These are phyloP conservation scores for Meghimatium bilineatum DNA, from an alignment of 2,888 invertebrate species.

Conservation along the genomic window DNA sequence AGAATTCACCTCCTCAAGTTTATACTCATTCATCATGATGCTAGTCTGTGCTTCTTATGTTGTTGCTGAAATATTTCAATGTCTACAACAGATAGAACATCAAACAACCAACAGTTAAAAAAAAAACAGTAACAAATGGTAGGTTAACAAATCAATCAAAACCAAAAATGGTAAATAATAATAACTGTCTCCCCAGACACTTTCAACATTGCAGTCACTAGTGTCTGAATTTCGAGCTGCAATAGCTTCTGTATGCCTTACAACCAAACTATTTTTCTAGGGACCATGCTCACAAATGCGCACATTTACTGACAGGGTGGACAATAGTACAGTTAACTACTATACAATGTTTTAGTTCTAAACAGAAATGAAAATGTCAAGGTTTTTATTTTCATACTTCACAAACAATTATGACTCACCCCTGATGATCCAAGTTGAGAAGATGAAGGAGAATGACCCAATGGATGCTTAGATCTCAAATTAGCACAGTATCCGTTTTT, in stretches of 20 bases:
- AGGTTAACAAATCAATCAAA: background rate
- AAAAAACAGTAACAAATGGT: background rate
- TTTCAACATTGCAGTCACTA: background rate
- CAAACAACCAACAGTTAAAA: background rate
- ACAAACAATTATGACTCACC: conserved; percentile 27
- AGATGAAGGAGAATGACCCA: conserved; percentile 39
- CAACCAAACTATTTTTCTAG: background rate
- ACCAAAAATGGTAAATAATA: background rate
- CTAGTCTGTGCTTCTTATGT: too few species aligned
- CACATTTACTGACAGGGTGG: background rate
- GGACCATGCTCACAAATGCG: background rate
- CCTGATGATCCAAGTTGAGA: conserved; percentile 24
- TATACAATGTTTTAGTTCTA: background rate
- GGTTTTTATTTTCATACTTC: background rate
- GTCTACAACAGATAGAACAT: background rate
- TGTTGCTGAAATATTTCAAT: too few species aligned
- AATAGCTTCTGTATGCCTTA: background rate
- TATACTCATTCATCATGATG: too few species aligned
- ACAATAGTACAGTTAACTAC: background rate
- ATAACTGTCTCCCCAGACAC: background rate
- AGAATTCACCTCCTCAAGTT: too few species aligned
- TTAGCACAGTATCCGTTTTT: conserved; percentile 58
- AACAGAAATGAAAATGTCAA: background rate
- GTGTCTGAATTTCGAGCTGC: too few species aligned
- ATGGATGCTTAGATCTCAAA: conserved; percentile 59